Base-by-base conservation (phyloP, 2,888 invertebrate species). In the Nysson spinosus region DNA sequence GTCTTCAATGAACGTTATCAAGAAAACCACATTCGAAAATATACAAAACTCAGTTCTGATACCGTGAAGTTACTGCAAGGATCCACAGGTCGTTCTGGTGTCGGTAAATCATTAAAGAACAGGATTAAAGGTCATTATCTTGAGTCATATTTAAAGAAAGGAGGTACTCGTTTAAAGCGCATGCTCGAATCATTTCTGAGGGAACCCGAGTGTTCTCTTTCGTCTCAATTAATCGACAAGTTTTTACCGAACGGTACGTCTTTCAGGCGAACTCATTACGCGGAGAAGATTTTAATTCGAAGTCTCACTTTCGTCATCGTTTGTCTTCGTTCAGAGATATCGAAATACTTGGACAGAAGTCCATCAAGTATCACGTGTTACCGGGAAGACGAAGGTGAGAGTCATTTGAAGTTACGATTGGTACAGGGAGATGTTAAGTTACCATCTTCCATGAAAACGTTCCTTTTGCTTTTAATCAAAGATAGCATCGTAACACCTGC, bases 41-140 rank as follows among this genome's bases (percentile, higher is more conserved):
- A 9, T 3, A 22, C 0, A 22, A 3, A n/a, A 7, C 6, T 46
- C 12, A 22, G 12, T 6, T 2, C 16, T 26, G 26, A 20, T 14
- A 9, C n/a, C 24, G 16, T 3, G 39, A 12, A 19, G 1, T 22
- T 6, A 4, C 16, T 30, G 19, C 20, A 28, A 49, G n/a, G 3
- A 5, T 3, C 17, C 20, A 9, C 47, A n/a, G n/a, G 52, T 20
- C 66, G 67, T 11, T 20, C 5, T 24, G 40, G 40, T 47, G 9
- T 49, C 14, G 58, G 44, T 28, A 43, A 11, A 26, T 39, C 16
- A 4, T 4, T 32, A 17, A 52, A 14, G 9, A 32, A 16, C 30
- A 44, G 65, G 22, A 60, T 57, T 20, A 65, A 60, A 22, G 74
- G 60, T 55, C 56, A 42, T 20, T 75, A 69, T 30, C 37, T 72